Base-by-base conservation (phyloP, 2,888 invertebrate species). In the Dolichopus griseipennis region DNA sequence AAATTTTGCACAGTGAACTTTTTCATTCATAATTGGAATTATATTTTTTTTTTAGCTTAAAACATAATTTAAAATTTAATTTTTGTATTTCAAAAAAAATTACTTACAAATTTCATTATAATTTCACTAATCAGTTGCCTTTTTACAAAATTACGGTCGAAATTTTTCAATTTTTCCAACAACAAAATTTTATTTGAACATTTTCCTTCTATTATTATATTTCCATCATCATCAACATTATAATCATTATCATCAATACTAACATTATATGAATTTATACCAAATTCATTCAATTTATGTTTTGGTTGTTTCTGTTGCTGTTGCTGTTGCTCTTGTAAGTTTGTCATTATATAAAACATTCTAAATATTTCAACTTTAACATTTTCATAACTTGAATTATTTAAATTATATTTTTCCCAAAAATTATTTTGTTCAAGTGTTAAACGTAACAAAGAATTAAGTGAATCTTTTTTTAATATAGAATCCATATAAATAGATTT, bases 341-440 rank as follows among this genome's bases (percentile, higher is more conserved):
- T 27, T 27, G n/a, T n/a, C 52, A 52, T 52, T 52, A 52, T 52
- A 15, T 52, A 52, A 52, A 52, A 52, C 52, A 52, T 52, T 18
- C 52, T 12, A 27, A 63, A 27, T 27, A 63, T 63, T 63, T 63
- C 63, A 63, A 63, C 27, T 63, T 63, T 63, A 27, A 63, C n/a
- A 12, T 62, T 15, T 62, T 62, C 21, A 62, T 62, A 22, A 63
- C 72, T 72, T 22, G 71, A 62, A 65, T 71, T 72, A 69, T 68
- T 67, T 67, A 70, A 66, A 75, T 77, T 76, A 75, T 79, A 78
- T 76, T 78, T 79, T 68, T 76, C 75, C 73, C 77, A 76, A 71
- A 79, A 76, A 73, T 78, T 76, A 72, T 78, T 79, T 73, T 80
- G 78, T 72, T 74, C 75, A 74, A 77, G 69, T 65, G 76, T 76